Evolutionary conservation across 2,888 invertebrate species (phyloP).

Genomic region (Dermolepida albohirtum): DNA sequence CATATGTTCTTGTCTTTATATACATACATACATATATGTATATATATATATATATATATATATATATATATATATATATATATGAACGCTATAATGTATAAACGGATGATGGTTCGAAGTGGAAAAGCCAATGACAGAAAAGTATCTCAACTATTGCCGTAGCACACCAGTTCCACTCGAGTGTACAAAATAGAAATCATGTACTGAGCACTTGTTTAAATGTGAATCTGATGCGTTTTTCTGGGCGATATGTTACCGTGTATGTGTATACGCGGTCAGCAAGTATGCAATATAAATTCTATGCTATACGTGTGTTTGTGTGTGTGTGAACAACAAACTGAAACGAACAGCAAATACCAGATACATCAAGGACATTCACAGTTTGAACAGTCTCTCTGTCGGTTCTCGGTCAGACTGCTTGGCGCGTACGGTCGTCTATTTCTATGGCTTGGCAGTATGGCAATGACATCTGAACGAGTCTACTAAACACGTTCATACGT

Average conservation of each 20-base stretch:
- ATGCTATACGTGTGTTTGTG: not conserved
- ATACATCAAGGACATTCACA: conserved; percentile 23
- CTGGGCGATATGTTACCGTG: conserved; percentile 2
- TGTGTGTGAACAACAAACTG: not conserved
- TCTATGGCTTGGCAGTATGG: conserved; percentile 24
- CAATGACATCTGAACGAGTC: conserved; percentile 29
- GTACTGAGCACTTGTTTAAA: too few relatives aligned
- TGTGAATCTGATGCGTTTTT: too few relatives aligned
- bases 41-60: too few relatives aligned
- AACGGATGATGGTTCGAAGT: too few relatives aligned
- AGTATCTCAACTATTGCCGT: too few relatives aligned
- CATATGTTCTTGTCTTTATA: too few relatives aligned
- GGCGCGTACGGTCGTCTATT: conserved; percentile 30
- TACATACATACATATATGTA: too few relatives aligned
- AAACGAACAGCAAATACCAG: conserved; percentile 1
- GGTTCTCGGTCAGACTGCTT: conserved; percentile 31
- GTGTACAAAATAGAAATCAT: too few relatives aligned
- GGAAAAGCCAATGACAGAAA: too few relatives aligned
- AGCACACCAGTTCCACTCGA: too few relatives aligned
- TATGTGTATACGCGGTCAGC: conserved; percentile 8
- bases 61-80: too few relatives aligned
- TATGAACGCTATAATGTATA: too few relatives aligned
- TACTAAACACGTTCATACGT: conserved; percentile 2
- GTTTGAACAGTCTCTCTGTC: conserved; percentile 8
- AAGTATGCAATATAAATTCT: not conserved